Evolutionary conservation across 2,113 vertebrate genomes (phyloP).

Genomic region (Psittacara wagleri): DNA sequence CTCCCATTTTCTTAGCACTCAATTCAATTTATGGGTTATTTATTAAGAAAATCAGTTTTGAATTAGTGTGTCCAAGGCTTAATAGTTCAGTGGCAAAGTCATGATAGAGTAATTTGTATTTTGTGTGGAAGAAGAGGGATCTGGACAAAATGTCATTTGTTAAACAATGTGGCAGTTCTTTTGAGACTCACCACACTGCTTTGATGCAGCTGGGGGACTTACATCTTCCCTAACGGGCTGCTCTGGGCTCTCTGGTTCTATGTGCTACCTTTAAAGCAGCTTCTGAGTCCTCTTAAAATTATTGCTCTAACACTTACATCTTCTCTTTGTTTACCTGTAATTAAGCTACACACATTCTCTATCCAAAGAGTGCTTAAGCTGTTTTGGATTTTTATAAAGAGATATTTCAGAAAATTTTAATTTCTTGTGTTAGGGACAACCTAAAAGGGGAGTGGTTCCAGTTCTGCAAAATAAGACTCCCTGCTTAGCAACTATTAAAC

Average conservation of each 20-base stretch:
- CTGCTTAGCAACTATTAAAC: neutral
- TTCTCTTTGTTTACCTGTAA: neutral
- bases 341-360: neutral
- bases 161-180: neutral
- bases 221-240: neutral
- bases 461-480: neutral
- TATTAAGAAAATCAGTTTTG: neutral
- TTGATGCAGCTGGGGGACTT: neutral
- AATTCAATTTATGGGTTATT: neutral
- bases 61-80: neutral
- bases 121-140: neutral
- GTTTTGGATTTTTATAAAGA: neutral
- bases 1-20: neutral
- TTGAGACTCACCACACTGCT: neutral
- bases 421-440: neutral
- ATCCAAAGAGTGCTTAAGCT: neutral
- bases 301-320: neutral
- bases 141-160: neutral
- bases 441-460: neutral
- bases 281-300: neutral
- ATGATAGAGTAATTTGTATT: neutral
- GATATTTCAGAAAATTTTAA: neutral
- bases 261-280: neutral
- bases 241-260: neutral
- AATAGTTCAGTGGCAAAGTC: neutral